Base-by-base conservation (phyloP, 2,888 invertebrate genomes). In the Acanthosepion esculentum region DNA sequence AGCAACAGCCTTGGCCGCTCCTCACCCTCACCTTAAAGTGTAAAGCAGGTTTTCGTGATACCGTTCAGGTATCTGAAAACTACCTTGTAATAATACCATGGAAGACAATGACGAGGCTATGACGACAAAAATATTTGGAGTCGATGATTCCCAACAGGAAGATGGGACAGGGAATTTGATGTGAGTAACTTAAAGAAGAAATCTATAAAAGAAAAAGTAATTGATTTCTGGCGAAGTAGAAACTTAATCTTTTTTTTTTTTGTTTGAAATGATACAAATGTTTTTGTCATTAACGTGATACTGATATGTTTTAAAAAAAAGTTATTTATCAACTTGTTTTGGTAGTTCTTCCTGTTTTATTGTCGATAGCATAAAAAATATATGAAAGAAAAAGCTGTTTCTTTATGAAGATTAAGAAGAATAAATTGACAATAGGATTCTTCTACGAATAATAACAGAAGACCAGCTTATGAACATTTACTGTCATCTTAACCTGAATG, bases 81-180 rank as follows among this genome's bases (percentile, higher is more conserved):
- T n/a, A 78, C 78, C 78, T 78, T 23, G 78, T 78, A 78, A 78
- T 78, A 78, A 78, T 78, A 78, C n/a, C 78, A 78, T 78, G 78
- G 78, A n/a, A 78, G 78, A 78, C 78, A n/a, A 78, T 78, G 78
- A 33, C n/a, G 78, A 78, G 78, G n/a, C 12, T 78, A n/a, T 78
- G 33, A 78, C 78, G 15, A n/a, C 78, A 15, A n/a, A 78, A 78
- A 78, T 78, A n/a, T 18, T n/a, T 78, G 78, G 33, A 78, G 78
- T 78, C n/a, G n/a, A n/a, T 78, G 33, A 78, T 78, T 78, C 33
- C 12, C 12, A n/a, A 12, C 78, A n/a, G 33, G 78, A 78, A 78
- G 78, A 78, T 78, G 78, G 15, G 15, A 78, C n/a, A 15, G 33
- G 33, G n/a, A 78, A 78, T 5, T 78, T 15, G 20, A 78, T 78